A percentile compares a stretch with the other conserved stretches of the same genome.
Evolutionary conservation across 2,113 vertebrate species (phyloP).

Genomic region (Phrynosoma platyrhinos): DNA sequence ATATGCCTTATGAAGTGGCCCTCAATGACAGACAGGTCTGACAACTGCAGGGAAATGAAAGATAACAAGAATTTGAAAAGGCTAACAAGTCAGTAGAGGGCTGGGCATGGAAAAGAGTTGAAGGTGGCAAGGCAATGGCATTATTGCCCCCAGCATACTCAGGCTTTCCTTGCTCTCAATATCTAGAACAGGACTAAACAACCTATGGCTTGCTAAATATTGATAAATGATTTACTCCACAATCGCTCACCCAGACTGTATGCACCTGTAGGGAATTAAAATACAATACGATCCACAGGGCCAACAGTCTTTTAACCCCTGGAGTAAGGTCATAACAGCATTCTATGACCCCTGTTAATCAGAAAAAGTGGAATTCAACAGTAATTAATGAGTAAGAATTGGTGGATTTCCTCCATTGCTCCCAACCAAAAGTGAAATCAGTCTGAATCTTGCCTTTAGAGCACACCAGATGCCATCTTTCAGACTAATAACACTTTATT

Average conservation of each 20-base stretch:
- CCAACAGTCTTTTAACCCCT: too few relatives aligned
- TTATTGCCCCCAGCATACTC: neutral
- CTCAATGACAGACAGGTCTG: neutral
- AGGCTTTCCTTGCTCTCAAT: neutral
- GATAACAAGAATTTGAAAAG: neutral
- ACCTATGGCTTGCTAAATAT: neutral
- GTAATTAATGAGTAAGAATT: neutral
- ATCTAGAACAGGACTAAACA: neutral
- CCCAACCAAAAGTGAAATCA: neutral
- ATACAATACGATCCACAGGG: too few relatives aligned
- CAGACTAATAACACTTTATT: neutral
- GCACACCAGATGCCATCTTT: neutral
- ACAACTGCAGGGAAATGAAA: neutral
- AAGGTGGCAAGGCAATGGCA: neutral
- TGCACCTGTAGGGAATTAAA: too few relatives aligned
- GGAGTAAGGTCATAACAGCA: too few relatives aligned
- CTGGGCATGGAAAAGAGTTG: neutral
- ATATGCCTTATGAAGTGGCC: neutral
- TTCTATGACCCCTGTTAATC: neutral
- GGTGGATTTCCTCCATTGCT: neutral
- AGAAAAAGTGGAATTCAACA: neutral
- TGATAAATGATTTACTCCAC: neutral
- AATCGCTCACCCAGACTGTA: too few relatives aligned
- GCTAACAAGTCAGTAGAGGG: neutral
- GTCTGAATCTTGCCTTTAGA: rapidly evolving